Percentiles rank a stretch among this genome's conserved stretches.
phyloP scores from a whole-genome alignment of 2,113 vertebrate genomes.

The Indri indri region DNA sequence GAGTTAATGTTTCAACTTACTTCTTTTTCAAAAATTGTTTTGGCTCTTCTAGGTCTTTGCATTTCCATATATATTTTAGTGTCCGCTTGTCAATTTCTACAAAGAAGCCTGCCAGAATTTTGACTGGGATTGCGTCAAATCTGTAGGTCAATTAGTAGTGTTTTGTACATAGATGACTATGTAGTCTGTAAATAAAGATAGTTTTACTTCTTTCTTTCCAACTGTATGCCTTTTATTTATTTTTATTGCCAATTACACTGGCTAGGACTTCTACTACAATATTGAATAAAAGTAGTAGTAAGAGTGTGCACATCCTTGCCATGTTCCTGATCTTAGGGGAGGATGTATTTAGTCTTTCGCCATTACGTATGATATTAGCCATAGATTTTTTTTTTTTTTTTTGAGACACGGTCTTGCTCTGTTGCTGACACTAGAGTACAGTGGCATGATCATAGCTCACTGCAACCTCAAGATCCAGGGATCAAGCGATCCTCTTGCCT shows the following conservation, averaged over 20 bases:
- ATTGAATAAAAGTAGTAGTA: background rate
- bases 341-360: background rate
- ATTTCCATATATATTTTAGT: background rate
- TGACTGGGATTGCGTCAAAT: background rate
- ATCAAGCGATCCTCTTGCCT: no score
- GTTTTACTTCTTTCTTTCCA: background rate
- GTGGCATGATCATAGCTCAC: no score
- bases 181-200: background rate
- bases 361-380: background rate
- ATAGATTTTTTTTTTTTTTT: no score
- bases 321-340: background rate
- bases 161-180: background rate
- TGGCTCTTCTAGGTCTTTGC: background rate
- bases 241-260: background rate
- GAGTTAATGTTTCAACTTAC: background rate
- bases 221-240: background rate
- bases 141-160: background rate
- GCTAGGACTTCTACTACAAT: background rate
- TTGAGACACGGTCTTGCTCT: no score
- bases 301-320: background rate
- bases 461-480: no score
- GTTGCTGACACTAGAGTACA: no score
- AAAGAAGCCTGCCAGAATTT: background rate
- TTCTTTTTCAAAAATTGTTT: background rate
- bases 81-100: background rate